These are phyloP conservation scores for Congeria kusceri DNA, from an alignment of 2,888 invertebrate genomes.

Conservation along the genomic window DNA sequence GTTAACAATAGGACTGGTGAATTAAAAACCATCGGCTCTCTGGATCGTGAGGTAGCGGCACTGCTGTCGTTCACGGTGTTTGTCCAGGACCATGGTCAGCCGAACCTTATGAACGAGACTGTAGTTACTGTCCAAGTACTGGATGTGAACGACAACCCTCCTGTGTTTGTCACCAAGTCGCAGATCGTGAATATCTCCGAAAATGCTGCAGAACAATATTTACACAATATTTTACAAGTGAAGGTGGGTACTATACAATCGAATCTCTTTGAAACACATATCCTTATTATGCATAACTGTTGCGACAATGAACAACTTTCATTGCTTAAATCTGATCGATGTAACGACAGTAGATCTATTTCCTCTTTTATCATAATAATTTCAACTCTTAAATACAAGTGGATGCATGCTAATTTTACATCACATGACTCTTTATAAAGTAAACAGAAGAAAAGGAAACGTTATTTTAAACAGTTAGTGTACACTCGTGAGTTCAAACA, in stretches of 20 bases:
- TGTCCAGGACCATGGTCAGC: conserved; percentile 20
- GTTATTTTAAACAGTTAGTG: too few species aligned
- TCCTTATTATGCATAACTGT: too few species aligned
- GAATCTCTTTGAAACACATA: too few species aligned
- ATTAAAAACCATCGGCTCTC: not conserved
- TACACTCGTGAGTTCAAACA: too few species aligned
- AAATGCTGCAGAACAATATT: not conserved
- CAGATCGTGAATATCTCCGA: not conserved
- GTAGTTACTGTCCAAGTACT: conserved; percentile 18
- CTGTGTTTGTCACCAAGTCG: not conserved
- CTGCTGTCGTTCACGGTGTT: conserved; percentile 7
- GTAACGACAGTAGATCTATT: too few species aligned
- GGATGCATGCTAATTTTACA: too few species aligned
- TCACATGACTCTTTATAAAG: too few species aligned
- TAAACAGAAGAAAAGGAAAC: too few species aligned
- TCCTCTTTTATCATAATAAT: too few species aligned
- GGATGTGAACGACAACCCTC: conserved; percentile 39
- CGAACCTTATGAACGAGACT: not conserved
- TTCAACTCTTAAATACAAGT: too few species aligned
- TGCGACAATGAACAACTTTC: too few species aligned
- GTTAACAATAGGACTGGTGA: not conserved
- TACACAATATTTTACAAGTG: not conserved
- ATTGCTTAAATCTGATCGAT: too few species aligned
- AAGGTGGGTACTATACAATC: not conserved
- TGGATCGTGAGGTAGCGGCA: conserved; percentile 5